Conservation (phyloP, 2,888 invertebrate genomes). For the Caenorhabditis doughertyi region DNA sequence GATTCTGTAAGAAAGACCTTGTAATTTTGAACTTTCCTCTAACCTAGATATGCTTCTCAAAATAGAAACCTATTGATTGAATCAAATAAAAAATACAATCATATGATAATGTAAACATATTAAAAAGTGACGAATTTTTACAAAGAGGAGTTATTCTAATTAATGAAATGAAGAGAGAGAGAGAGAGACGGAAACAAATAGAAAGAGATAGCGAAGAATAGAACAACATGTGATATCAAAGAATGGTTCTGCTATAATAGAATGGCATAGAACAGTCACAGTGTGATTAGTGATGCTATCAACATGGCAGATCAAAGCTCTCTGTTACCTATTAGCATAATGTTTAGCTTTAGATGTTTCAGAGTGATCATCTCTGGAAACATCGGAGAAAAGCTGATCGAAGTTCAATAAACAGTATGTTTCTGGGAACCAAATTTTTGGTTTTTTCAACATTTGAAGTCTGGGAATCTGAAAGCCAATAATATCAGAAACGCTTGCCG, state of each 20-base stretch:
- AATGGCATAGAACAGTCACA: neutral
- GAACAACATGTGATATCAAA: slow-evolving; percentile 9
- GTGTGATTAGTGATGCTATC: neutral
- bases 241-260: neutral
- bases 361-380: too few species aligned
- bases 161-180: neutral
- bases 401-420: too few species aligned
- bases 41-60: neutral
- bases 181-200: neutral
- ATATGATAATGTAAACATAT: slow-evolving; percentile 32
- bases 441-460: too few species aligned
- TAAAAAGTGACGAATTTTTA: slow-evolving; percentile 8
- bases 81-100: slow-evolving; percentile 6
- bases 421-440: too few species aligned
- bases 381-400: too few species aligned
- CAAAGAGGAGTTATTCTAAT: slow-evolving; percentile 32
- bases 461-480: too few species aligned
- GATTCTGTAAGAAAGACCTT: too few species aligned
- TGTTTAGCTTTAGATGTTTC: too few species aligned
- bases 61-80: neutral
- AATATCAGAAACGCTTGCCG: too few species aligned
- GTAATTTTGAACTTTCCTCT: slow-evolving; percentile 1
- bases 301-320: neutral
- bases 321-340: too few species aligned
- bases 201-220: neutral